phyloP scores from a whole-genome alignment of 1,140 invertebrate species.

The Bombus affinis region DNA sequence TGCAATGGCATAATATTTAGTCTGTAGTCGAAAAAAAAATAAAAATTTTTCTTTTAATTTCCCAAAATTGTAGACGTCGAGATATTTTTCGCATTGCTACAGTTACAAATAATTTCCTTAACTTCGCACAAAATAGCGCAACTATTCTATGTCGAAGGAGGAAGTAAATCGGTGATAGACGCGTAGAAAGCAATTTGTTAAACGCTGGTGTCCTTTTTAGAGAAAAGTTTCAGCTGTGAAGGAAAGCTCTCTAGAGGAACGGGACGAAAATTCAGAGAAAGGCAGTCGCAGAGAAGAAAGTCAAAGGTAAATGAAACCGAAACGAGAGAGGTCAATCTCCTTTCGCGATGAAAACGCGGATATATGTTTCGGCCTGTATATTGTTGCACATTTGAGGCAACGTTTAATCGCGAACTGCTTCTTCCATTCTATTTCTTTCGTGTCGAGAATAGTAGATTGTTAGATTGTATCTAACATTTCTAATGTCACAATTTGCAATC shows the following conservation, averaged over 20 bases:
- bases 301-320: slow-evolving; percentile 18
- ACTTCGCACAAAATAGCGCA: not conserved
- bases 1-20: not conserved
- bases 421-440: not conserved
- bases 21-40: not conserved
- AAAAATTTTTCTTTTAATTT: not conserved
- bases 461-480: not conserved
- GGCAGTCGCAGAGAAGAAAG: not conserved
- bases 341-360: not conserved
- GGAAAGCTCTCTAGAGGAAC: not conserved
- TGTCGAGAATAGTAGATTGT: not conserved
- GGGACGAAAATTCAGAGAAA: slow-evolving; percentile 25
- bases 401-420: not conserved
- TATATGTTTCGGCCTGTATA: not conserved
- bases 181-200: not conserved
- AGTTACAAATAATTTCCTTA: not conserved
- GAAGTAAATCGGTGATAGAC: not conserved
- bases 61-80: not conserved
- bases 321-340: slow-evolving; percentile 27
- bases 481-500: not conserved
- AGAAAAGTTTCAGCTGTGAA: not conserved
- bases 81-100: not conserved
- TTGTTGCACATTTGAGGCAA: not conserved
- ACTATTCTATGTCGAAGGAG: not conserved
- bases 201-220: not conserved